phyloP scores from a whole-genome alignment of 2,113 vertebrate species.

The Chelonoidis abingdonii region DNA sequence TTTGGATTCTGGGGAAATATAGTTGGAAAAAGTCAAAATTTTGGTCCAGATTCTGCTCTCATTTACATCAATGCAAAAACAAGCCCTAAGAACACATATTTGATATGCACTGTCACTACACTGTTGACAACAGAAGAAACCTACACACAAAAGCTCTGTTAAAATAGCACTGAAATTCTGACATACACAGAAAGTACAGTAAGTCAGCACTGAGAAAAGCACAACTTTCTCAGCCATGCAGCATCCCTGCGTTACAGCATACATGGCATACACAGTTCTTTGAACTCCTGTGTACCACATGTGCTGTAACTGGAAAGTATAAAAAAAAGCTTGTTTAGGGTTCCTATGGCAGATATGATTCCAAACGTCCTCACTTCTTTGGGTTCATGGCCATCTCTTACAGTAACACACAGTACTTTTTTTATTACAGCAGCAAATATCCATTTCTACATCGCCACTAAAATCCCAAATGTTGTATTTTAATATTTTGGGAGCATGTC shows the following conservation, averaged over 20 bases:
- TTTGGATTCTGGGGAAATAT: not conserved
- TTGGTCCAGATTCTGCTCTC: not conserved
- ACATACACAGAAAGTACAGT: not conserved
- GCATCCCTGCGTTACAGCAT: not conserved
- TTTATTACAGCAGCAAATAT: no score
- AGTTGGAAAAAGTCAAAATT: not conserved
- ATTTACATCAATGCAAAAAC: not conserved
- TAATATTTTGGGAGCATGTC: not conserved
- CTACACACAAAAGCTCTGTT: not conserved
- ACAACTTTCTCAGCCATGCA: not conserved
- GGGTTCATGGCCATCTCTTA: not conserved
- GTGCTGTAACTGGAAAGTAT: not conserved
- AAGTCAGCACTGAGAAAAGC: not conserved
- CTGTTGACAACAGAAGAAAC: not conserved
- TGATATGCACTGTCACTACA: not conserved
- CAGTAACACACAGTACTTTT: not conserved
- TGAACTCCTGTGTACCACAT: accelerated
- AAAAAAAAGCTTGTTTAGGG: not conserved
- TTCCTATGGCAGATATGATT: not conserved
- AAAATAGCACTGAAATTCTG: not conserved
- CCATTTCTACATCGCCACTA: no score
- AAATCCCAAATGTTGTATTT: not conserved
- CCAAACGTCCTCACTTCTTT: not conserved
- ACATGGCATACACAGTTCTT: not conserved
- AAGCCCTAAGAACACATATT: not conserved